Evolutionary conservation across 2,113 vertebrate genomes (phyloP), one percentile per base, ranked within the genome.

Genomic region (Lagopus muta): DNA sequence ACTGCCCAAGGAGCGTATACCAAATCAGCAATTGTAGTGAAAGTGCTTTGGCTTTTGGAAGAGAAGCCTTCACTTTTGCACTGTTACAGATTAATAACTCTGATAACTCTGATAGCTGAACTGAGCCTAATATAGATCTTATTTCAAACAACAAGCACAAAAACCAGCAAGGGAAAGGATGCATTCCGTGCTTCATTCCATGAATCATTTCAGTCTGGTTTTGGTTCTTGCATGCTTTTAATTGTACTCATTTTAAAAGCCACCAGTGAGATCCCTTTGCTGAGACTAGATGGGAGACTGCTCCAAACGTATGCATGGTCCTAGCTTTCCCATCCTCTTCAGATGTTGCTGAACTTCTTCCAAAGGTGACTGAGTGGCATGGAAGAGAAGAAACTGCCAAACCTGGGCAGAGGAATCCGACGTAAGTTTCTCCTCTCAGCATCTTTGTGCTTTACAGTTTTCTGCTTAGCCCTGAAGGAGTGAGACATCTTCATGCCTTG

Each of bases 61-160:
- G 90, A 79, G 52, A 62, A 92, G 24, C 40, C 54, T 94, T 88
- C 13, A 15, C 47, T 40, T 81, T 95, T 48, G 16, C 67, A 66
- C 61, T 65, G 10, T 36, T 78, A 40, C 47, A 88, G 42, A 86
- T 50, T 77, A 81, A 81, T 55, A 0, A 1, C 40, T 58, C 64
- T 67, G 76, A 69, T 84, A 90, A 81, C 47, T 22, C 73, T 65
- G 60, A 38, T 28, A 78, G 57, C 57, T 75, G 69, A 86, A 75
- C 52, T 64, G 69, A 92, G 60, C 38, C 73, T 10, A 78, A 4
- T 64, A 74, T 64, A 74, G 32, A 52, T 93, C 52, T 88, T 88
- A 82, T 54, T 93, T 95, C 73, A 89, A 86, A 86, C 47, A 88
- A 90, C 62, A 94, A 85, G 88, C 32, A 81, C 11, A 89, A 10